Conservation (phyloP, 2,797 vertebrate genomes). For the Semotilus atromaculatus region DNA sequence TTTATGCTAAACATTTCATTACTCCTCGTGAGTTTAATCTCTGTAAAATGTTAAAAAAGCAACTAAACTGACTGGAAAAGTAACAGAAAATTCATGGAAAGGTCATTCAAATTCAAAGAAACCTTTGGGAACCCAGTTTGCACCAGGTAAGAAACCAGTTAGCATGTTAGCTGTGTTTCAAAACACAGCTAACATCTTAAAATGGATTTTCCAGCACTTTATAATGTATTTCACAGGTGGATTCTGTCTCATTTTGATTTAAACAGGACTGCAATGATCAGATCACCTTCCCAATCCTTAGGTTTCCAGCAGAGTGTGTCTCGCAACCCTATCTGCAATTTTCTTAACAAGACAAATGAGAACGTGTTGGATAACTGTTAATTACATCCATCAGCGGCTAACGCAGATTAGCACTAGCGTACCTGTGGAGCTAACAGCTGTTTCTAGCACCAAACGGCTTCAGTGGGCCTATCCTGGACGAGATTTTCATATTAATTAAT, state of each 20-base stretch:
- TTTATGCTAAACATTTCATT: neutral
- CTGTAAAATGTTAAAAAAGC: neutral
- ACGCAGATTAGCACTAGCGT: slow-evolving; percentile 38
- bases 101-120: neutral
- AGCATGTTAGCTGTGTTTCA: neutral
- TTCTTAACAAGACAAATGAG: slow-evolving; percentile 39
- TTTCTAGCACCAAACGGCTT: slow-evolving; percentile 64
- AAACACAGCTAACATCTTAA: neutral
- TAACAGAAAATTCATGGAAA: neutral
- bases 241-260: neutral
- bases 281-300: neutral
- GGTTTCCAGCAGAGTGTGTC: slow-evolving; percentile 13
- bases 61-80: too few relatives aligned
- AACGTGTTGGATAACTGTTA: slow-evolving; percentile 23
- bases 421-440: slow-evolving; percentile 66
- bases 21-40: neutral
- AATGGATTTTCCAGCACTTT: neutral
- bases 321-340: slow-evolving; percentile 12
- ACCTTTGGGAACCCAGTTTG: neutral
- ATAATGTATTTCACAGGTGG: neutral
- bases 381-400: slow-evolving; percentile 38
- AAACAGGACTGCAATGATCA: neutral
- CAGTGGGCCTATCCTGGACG: slow-evolving; percentile 60
- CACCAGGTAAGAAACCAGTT: neutral
- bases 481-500: slow-evolving; percentile 18